Base-by-base conservation (phyloP, 23 tunicate species). In the Corella eumyota region DNA sequence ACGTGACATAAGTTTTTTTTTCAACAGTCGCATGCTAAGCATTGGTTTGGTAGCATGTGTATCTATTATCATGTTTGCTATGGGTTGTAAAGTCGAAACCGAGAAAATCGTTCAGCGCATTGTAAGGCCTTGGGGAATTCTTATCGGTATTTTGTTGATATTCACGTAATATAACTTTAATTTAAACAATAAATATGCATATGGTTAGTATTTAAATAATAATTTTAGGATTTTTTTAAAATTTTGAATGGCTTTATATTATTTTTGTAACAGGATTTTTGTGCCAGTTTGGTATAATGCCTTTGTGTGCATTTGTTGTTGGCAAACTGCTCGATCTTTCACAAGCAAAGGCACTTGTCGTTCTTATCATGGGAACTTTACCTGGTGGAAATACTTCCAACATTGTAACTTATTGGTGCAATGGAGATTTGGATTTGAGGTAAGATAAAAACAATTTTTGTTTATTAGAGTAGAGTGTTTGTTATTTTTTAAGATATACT, bases 241-340 rank as follows among this genome's bases (percentile, higher is more conserved):
- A 52, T 17, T 11, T 6, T 52, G 22, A 17, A 17, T 60, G 0
- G 45, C n/a, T 13, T 0, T 0, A 17, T 60, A 15, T 30, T 27
- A 13, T 47, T 63, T 33, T 30, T 1, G 24, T 2, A 4, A 27
- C 33, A 69, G 74, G 74, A n/a, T 69, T 69, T 24, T 34, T 56
- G 6, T 69, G 74, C 38, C 74, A 69, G 36, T 69, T 69, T 2
- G 74, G 74, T 0, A 69, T 69, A 35, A 69, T 69, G 74, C 74
- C 74, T 5, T 34, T 69, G 20, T 56, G 74, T 56, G 74, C 74
- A 23, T 69, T 69, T 27, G 51, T 28, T 11, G 25, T 69, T 35
- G 74, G 53, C 3, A 56, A 15, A 25, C 22, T 69, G 64, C 20
- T 56, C 65, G 20, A 36, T 15, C 40, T 69, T 3, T 23, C 64